Base-by-base conservation (phyloP, 2,888 invertebrate species). In the Sarcophaga rosellei region DNA sequence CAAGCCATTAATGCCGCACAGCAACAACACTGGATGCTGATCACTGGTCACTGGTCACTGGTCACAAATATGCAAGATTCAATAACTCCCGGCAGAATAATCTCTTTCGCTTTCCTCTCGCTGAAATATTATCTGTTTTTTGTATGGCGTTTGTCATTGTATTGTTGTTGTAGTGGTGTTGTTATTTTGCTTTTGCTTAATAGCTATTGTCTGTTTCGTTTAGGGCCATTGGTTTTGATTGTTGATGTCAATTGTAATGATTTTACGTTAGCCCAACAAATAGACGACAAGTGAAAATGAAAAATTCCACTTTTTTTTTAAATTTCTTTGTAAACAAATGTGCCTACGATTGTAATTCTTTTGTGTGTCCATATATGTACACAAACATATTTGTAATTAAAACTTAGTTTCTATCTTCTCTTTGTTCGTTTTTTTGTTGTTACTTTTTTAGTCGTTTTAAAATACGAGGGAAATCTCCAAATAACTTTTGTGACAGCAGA, bases 181-280 rank as follows among this genome's bases (percentile, higher is more conserved):
- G 35, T 35, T 25, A 25, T 25, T 25, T 25, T 8, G 10, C 35
- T 35, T 35, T 35, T 35, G 8, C 5, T 4, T 35, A 53, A 53
- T 12, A 15, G 53, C 1, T 76, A 61, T n/a, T 70, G 53, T 62
- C 45, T 53, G 53, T 70, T 61, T 63, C 69, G 72, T 68, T 72
- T 61, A 20, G 68, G 61, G 35, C 65, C 84, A 76, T 84, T 83
- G 77, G 68, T 63, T 83, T 73, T 74, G 73, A 78, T 73, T 78
- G 73, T 25, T 68, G 20, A n/a, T 63, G 68, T 68, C 62, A 53
- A 63, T 45, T 73, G 68, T 68, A 83, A 62, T 66, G 68, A 65
- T 10, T 35, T 35, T 35, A 35, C 17, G 53, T 15, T 53, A 53
- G 53, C 17, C 15, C 35, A 8, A 35, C 35, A 35, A 8, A 35